Base-by-base conservation (phyloP, 2,113 vertebrate genomes). In the Nanorana parkeri region DNA sequence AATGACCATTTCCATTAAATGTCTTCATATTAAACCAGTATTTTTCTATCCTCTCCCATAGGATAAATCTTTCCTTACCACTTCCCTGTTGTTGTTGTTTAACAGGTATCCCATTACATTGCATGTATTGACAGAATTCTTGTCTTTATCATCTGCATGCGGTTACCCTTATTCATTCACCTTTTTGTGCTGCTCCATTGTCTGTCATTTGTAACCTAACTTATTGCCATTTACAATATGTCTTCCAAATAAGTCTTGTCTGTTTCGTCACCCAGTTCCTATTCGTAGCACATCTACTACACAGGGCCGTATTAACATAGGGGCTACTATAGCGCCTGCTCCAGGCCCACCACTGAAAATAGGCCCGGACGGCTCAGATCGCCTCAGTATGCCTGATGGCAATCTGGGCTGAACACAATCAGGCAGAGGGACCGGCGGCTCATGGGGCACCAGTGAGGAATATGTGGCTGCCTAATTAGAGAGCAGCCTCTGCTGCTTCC, bases 41-140 rank as follows among this genome's bases (percentile, higher is more conserved):
- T 19, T 61, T 78, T 80, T 68, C 77, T 85, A 81, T 86, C 81
- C 84, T 85, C 85, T 86, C 79, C 84, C 83, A 75, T 84, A 87
- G 86, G 76, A 72, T 87, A 87, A 83, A 58, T 65, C 68, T 77
- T 85, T 24, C 69, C 84, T 64, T 79, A 84, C 72, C 68, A 80
- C 75, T 67, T 85, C 84, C 84, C 84, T 68, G 83, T 73, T 85
- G 84, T 73, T 85, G 84, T 83, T 84, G 84, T 67, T 54, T 87
- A 80, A 77, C 84, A 85, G 86, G 86, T 87, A 87, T 64, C 83
- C 77, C 72, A 79, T n/a, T 32, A 54, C 23, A 58, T 75, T 28
- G 66, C 83, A 83, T 85, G 85, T 20, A 17, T 78, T 77, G 68
- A 55, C 21, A 51, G 29, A 75, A 63, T 63, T 54, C 51, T 24